Base-by-base conservation (phyloP, 2,113 vertebrate genomes). In the Trichechus manatus region DNA sequence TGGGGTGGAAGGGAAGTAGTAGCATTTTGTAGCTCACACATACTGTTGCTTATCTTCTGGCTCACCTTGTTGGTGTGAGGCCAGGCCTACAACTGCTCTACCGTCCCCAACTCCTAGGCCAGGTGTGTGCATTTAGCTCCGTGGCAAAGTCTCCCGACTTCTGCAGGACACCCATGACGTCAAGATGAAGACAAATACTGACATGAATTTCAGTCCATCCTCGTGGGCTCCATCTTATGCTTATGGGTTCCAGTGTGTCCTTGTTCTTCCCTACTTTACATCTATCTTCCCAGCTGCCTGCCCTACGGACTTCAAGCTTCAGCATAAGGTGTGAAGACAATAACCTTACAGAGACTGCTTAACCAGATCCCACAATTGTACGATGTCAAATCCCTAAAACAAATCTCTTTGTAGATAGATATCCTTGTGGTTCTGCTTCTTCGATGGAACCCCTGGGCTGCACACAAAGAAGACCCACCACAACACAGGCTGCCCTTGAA, bases 381-480 rank as follows among this genome's bases (percentile, higher is more conserved):
- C 83, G 9, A 39, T 77, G 23, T 47, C 70, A 39, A 50, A 47
- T 94, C 36, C 53, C 42, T 47, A 61, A 80, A 93, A 36, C 75
- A 94, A 83, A 96, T 56, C 77, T 64, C 31, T 87, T 42, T 63
- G 31, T 13, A 79, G 25, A 70, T 25, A 94, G 8, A 42, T 47
- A 29, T 31, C n/a, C 29, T 25, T 72, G 11, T 90, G 68, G 14
- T 61, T 97, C 36, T 74, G 17, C 44, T 81, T 92, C 25, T 70
- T n/a, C 90, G 61, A 23, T 11, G 72, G 56, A 79, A 36, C 8
- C 36, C 7, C 42, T 92, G 9, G 89, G 14, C 72, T 11, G 50
- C 81, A 82, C n/a, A n/a, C 72, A 91, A 87, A 78, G 50, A 59
- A 96, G 91, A 87, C 29, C 63, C 36, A 72, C 14, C 25, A 78